Evolutionary conservation across 2,888 invertebrate genomes (phyloP).

Genomic region (Hirtodrosophila duncani): DNA sequence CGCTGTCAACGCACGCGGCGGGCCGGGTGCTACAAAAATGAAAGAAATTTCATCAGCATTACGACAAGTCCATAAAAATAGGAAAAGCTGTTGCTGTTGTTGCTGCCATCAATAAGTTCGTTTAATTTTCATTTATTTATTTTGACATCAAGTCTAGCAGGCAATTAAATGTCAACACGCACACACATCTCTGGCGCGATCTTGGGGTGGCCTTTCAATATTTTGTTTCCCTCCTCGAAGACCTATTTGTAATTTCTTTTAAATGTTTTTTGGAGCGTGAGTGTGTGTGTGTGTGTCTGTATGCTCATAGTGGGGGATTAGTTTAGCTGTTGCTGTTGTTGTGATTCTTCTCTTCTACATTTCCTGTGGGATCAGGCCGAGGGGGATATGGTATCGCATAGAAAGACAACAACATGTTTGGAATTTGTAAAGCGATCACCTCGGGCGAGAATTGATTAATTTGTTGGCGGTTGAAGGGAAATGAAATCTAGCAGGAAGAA

Average conservation of each 20-base stretch:
- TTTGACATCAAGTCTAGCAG: slow-evolving; percentile 61
- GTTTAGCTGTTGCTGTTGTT: slow-evolving; percentile 29
- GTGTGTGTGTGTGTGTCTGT: too few relatives aligned
- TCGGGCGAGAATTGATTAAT: slow-evolving; percentile 63
- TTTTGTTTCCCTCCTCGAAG: slow-evolving; percentile 13
- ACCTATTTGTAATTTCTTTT: slow-evolving; percentile 14
- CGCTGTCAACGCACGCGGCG: background rate
- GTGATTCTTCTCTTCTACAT: too few relatives aligned
- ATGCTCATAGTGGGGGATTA: slow-evolving; percentile 44
- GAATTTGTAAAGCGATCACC: slow-evolving; percentile 38
- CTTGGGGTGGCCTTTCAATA: too few relatives aligned
- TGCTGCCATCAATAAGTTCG: slow-evolving; percentile 54
- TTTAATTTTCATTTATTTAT: slow-evolving; percentile 70
- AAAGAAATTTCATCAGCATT: slow-evolving; percentile 4
- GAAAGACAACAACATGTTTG: slow-evolving; percentile 40
- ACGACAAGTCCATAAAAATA: slow-evolving; percentile 37
- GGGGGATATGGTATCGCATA: slow-evolving; percentile 46
- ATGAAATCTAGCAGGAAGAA: too few relatives aligned
- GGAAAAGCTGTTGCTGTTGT: slow-evolving; percentile 23
- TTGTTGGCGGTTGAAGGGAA: slow-evolving; percentile 49
- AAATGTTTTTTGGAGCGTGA: too few relatives aligned
- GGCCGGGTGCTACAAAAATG: background rate
- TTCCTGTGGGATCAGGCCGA: slow-evolving; percentile 38
- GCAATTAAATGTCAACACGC: slow-evolving; percentile 73
- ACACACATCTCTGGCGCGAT: slow-evolving; percentile 32